Evolutionary conservation across 2,113 vertebrate species (phyloP).

Genomic region (Apteryx mantelli): DNA sequence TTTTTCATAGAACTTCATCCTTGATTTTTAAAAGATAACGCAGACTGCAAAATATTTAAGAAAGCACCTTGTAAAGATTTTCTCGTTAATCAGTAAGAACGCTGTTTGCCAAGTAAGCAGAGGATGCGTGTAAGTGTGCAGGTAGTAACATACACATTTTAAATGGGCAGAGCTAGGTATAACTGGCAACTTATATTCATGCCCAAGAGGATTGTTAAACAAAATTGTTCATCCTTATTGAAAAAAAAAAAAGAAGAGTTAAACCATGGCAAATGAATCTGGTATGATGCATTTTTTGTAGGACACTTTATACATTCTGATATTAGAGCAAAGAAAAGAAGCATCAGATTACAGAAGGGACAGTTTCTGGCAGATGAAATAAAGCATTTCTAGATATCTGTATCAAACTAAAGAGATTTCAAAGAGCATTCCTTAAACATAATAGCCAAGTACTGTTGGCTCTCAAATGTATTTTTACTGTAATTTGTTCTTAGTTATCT

Average conservation of each 20-base stretch:
- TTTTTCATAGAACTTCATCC: background rate
- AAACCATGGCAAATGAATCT: background rate
- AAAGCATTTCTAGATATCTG: background rate
- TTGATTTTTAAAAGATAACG: background rate
- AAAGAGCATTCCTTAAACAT: background rate
- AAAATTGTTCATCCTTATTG: background rate
- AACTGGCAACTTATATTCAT: background rate
- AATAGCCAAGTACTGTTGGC: fast-evolving
- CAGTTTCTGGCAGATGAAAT: background rate
- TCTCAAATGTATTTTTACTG: background rate
- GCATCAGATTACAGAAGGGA: background rate
- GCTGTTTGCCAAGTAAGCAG: background rate
- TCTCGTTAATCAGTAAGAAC: background rate
- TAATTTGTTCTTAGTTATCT: background rate
- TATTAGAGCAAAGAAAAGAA: background rate
- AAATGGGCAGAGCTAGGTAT: background rate
- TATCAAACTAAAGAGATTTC: background rate
- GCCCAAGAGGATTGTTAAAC: background rate
- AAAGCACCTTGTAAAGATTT: background rate
- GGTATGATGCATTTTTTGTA: background rate
- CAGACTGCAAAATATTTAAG: background rate
- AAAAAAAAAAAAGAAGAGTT: background rate
- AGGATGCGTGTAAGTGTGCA: background rate
- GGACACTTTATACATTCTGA: background rate
- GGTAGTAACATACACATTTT: background rate